phyloP scores from a whole-genome alignment of 1,140 invertebrate genomes.

The Hyles euphorbiae region DNA sequence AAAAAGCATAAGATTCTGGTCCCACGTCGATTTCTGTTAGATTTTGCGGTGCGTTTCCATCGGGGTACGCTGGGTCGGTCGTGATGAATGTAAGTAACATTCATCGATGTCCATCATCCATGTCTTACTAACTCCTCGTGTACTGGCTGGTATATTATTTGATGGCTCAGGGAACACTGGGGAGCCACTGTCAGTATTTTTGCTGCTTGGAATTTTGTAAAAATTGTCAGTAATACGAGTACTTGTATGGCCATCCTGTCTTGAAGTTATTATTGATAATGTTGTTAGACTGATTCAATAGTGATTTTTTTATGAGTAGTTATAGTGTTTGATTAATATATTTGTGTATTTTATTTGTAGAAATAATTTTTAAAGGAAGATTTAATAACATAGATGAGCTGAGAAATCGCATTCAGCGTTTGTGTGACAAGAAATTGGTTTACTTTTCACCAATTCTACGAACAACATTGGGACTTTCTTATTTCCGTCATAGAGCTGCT shows the following conservation, averaged over 20 bases:
- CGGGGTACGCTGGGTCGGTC: background rate
- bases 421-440: too few relatives aligned
- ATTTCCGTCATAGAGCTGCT: too few relatives aligned
- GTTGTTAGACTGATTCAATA: too few relatives aligned
- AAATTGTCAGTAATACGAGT: background rate
- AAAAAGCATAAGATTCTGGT: conserved; percentile 2
- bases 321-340: too few relatives aligned
- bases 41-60: background rate
- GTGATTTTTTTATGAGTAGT: too few relatives aligned
- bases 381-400: too few relatives aligned
- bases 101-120: background rate
- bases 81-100: conserved; percentile 5
- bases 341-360: too few relatives aligned
- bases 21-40: background rate
- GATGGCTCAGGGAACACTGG: conserved; percentile 1
- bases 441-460: too few relatives aligned
- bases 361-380: too few relatives aligned
- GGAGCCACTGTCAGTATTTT: conserved; percentile 1
- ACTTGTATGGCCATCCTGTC: background rate
- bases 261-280: too few relatives aligned
- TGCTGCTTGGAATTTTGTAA: background rate
- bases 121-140: background rate
- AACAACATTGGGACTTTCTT: too few relatives aligned
- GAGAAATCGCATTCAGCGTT: too few relatives aligned
- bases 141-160: background rate